Base-by-base conservation (phyloP, 2,888 invertebrate species). In the Lasioglossum oenotherae region DNA sequence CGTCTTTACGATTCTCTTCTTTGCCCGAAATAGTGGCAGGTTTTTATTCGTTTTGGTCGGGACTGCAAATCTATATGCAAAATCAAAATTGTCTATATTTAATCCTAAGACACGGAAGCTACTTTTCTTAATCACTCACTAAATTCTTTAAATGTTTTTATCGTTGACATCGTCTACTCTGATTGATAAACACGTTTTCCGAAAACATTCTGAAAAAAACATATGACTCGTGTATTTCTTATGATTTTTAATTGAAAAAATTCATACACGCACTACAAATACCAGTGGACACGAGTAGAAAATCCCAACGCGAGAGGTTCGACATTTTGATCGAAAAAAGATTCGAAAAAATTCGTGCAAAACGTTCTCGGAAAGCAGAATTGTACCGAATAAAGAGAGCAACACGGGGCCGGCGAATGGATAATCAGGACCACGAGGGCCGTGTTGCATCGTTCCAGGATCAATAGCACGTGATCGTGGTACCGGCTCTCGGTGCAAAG, bases 381-480 rank as follows among this genome's bases (percentile, higher is more conserved):
- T 57, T 57, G 57, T 10, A n/a, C 4, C 57, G n/a, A 23, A n/a
- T n/a, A 12, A 57, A n/a, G 12, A 12, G 57, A 31, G 16, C 31
- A 64, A 31, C 31, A 64, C 14, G 31, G 27, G 53, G 1, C 53
- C 53, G 53, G 27, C 64, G 31, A 31, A 31, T 64, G 31, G 67
- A 67, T n/a, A 38, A 35, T 35, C 31, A 67, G 67, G 67, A 67
- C 23, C 67, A 35, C 67, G 57, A 57, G 57, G 57, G 57, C 57
- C 57, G 76, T 60, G 83, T 84, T 74, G 76, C 87, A 73, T 87
- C 82, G 83, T 82, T 83, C 73, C 67, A 75, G 87, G 91, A 91
- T 91, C 91, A 90, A 91, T 90, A 91, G 83, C 91, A 91, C 91
- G 91, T 91, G 91, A 90, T 86, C 84, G 81, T 74, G 86, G 88